A percentile compares a stretch with the other conserved stretches of the same genome.
phyloP scores from a whole-genome alignment of 1,140 invertebrate species.

The Leucophenga varia region DNA sequence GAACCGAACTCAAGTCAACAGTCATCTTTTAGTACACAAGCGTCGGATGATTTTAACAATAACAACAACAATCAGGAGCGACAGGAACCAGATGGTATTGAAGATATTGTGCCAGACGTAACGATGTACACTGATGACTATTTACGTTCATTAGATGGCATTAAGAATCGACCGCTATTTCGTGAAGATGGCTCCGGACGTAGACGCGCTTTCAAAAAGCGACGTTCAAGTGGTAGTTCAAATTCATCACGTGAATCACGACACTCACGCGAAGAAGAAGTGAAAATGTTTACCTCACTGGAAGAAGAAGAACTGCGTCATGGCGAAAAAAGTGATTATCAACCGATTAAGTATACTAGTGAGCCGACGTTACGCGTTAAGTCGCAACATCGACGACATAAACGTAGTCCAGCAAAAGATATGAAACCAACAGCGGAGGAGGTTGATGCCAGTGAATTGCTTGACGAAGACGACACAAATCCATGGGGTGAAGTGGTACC shows the following conservation, averaged over 20 bases:
- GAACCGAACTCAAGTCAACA: constrained; percentile 44
- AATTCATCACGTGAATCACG: constrained; percentile 61
- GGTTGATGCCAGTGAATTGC: constrained; percentile 30
- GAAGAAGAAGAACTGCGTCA: constrained; percentile 61
- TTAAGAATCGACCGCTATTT: constrained; percentile 61
- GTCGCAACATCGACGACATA: constrained; percentile 42
- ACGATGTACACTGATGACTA: constrained; percentile 54
- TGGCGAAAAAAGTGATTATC: constrained; percentile 40
- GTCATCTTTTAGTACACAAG: constrained; percentile 46
- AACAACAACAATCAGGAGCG: constrained; percentile 26
- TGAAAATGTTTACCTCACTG: constrained; percentile 63
- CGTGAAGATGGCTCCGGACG: constrained; percentile 62
- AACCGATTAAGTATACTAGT: constrained; percentile 46
- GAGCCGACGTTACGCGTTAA: constrained; percentile 40
- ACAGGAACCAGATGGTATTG: constrained; percentile 46
- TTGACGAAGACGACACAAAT: constrained; percentile 44
- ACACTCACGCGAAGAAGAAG: constrained; percentile 61
- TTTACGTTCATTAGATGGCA: constrained; percentile 61
- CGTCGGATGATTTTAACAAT: constrained; percentile 34
- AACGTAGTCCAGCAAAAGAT: constrained; percentile 48
- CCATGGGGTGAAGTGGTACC: constrained; percentile 50
- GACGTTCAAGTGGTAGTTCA: constrained; percentile 59
- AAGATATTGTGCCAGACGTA: constrained; percentile 31
- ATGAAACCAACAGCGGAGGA: constrained; percentile 6
- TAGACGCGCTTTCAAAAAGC: constrained; percentile 61